Conservation (phyloP, 2,113 vertebrate species). For the Lucifuga dentata region DNA sequence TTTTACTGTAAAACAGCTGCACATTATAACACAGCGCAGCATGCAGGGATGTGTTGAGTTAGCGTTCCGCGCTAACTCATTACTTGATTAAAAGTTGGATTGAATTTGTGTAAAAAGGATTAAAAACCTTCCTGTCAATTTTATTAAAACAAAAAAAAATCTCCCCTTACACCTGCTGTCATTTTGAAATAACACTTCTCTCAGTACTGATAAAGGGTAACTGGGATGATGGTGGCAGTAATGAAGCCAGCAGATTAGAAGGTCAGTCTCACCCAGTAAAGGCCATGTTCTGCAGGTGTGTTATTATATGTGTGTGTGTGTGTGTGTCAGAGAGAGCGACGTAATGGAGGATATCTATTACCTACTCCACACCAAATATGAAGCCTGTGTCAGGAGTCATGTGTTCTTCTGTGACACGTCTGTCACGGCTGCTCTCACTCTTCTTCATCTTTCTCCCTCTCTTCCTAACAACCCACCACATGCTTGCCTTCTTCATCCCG, state of each 20-base stretch:
- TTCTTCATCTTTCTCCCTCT: neutral
- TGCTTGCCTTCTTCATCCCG: too few relatives aligned
- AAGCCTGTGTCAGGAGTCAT: neutral
- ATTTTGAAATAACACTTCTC: neutral
- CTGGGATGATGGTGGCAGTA: conserved; percentile 4
- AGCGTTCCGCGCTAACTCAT: too few relatives aligned
- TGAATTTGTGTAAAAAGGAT: too few relatives aligned
- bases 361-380: neutral
- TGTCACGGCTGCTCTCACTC: neutral
- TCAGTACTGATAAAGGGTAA: neutral
- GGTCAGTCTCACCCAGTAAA: conserved; percentile 42
- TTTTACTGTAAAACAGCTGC: too few relatives aligned
- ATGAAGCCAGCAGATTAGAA: conserved; percentile 47
- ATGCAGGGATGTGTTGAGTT: too few relatives aligned
- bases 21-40: too few relatives aligned
- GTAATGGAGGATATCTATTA: conserved; percentile 3
- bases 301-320: conserved; percentile 5
- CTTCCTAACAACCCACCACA: too few relatives aligned
- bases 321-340: conserved; percentile 7
- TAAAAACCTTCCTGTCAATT: too few relatives aligned
- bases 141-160: too few relatives aligned
- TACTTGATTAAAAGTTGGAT: too few relatives aligned
- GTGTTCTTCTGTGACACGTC: neutral
- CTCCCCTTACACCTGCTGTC: too few relatives aligned
- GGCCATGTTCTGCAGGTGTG: conserved; percentile 43